These are phyloP conservation scores for Hirtodrosophila confusa DNA, from an alignment of 2,888 invertebrate genomes.

Conservation along the genomic window DNA sequence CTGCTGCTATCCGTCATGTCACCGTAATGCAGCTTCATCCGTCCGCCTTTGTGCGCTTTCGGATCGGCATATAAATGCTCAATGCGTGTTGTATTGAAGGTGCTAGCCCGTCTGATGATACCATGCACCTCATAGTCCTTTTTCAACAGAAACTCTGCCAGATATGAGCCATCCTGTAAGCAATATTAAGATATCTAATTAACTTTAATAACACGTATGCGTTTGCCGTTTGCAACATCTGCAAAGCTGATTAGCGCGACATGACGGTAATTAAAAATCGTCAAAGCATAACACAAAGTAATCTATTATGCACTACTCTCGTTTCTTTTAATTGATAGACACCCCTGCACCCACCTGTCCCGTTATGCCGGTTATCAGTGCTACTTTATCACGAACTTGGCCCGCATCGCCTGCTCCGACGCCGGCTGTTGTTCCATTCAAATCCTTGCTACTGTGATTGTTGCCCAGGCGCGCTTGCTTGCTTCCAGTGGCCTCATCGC, in stretches of 20 bases:
- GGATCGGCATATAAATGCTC: slow-evolving; percentile 97
- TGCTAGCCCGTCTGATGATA: slow-evolving; percentile 95
- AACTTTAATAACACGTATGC: slow-evolving; percentile 49
- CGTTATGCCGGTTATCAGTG: slow-evolving; percentile 97
- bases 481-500: slow-evolving; percentile 57
- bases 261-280: not conserved
- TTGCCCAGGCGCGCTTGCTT: slow-evolving; percentile 54
- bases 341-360: slow-evolving; percentile 91
- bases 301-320: slow-evolving; percentile 7
- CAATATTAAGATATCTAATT: not conserved
- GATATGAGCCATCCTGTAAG: slow-evolving; percentile 96
- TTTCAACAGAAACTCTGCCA: slow-evolving; percentile 95
- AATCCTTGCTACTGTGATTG: slow-evolving; percentile 44
- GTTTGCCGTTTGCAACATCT: not conserved
- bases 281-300: not conserved
- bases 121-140: slow-evolving; percentile 99
- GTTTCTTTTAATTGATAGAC: too few species aligned
- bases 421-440: slow-evolving; percentile 42
- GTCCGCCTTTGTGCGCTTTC: slow-evolving; percentile 93
- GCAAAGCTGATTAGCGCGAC: not conserved
- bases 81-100: slow-evolving; percentile 98
- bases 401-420: slow-evolving; percentile 21
- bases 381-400: slow-evolving; percentile 85
- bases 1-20: slow-evolving; percentile 99
- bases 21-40: slow-evolving; percentile 98